Evolutionary conservation across 92 coral and sea anemone species (phyloP).

Genomic region (Diadumene lineata): DNA sequence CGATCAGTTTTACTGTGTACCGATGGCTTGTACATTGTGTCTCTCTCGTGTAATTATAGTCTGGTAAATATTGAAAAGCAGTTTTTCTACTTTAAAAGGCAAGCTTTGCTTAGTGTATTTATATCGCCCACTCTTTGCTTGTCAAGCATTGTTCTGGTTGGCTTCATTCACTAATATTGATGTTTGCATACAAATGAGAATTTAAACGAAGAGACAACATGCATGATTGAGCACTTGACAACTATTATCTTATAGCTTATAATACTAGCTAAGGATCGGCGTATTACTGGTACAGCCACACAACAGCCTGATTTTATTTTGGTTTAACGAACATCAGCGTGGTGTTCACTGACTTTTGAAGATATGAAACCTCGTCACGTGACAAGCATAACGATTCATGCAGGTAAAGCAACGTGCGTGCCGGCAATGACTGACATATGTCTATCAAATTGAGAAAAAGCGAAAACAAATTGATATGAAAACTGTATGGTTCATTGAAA

Average conservation of each 20-base stretch:
- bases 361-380: constrained; percentile 6
- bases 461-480: constrained; percentile 30
- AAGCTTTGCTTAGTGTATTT: neutral
- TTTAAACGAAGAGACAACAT: constrained; percentile 8
- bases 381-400: constrained; percentile 12
- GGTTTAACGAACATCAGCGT: neutral
- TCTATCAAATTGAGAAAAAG: constrained; percentile 25
- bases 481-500: constrained; percentile 32
- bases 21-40: too few species aligned
- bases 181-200: constrained; percentile 13
- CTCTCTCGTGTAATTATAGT: too few species aligned
- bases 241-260: neutral
- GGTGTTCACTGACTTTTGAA: neutral
- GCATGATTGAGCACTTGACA: neutral
- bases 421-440: constrained; percentile 5
- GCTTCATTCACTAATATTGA: neutral
- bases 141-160: neutral
- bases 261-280: neutral
- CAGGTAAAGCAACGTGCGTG: constrained; percentile 14
- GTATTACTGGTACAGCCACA: neutral
- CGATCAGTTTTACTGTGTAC: too few species aligned
- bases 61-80: neutral
- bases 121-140: neutral
- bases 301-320: neutral
- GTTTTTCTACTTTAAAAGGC: constrained; percentile 7